phyloP scores from a whole-genome alignment of 2,888 invertebrate genomes.

The Volucella inflata region DNA sequence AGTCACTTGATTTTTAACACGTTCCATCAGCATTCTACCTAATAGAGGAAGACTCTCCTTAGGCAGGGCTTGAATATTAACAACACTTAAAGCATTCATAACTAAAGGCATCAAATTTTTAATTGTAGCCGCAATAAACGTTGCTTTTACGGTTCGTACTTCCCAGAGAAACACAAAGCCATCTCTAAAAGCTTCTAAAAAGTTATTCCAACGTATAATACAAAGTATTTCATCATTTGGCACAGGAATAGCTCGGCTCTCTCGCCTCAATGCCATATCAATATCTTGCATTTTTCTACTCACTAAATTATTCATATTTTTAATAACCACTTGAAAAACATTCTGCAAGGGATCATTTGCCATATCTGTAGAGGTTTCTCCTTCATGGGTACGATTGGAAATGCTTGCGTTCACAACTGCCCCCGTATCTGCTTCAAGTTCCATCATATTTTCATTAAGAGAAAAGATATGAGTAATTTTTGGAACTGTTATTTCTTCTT shows the following conservation, averaged over 20 bases:
- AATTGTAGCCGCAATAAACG: constrained; percentile 80
- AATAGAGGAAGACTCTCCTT: constrained; percentile 78
- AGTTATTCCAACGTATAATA: constrained; percentile 82
- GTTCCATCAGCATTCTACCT: constrained; percentile 80
- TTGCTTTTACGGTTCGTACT: constrained; percentile 77
- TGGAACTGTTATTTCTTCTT: constrained; percentile 77
- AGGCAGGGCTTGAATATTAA: constrained; percentile 80
- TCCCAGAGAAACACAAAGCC: constrained; percentile 81
- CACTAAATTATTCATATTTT: constrained; percentile 81
- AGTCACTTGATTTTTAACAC: constrained; percentile 77
- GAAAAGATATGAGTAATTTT: constrained; percentile 80
- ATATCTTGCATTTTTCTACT: constrained; percentile 83
- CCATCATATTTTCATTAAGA: constrained; percentile 74
- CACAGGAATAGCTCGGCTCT: constrained; percentile 81
- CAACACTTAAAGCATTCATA: constrained; percentile 80
- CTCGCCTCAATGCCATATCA: constrained; percentile 81
- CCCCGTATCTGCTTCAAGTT: constrained; percentile 45
- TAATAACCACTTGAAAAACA: constrained; percentile 80
- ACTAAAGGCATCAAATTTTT: constrained; percentile 81
- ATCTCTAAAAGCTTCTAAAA: constrained; percentile 80
- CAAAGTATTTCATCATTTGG: constrained; percentile 81
- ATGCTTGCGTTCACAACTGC: constrained; percentile 49
- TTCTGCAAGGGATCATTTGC: constrained; percentile 69
- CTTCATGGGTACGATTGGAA: constrained; percentile 35
- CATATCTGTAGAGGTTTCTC: constrained; percentile 25